phyloP scores from a whole-genome alignment of 2,888 invertebrate genomes.

The Drosophila nr. fundita region DNA sequence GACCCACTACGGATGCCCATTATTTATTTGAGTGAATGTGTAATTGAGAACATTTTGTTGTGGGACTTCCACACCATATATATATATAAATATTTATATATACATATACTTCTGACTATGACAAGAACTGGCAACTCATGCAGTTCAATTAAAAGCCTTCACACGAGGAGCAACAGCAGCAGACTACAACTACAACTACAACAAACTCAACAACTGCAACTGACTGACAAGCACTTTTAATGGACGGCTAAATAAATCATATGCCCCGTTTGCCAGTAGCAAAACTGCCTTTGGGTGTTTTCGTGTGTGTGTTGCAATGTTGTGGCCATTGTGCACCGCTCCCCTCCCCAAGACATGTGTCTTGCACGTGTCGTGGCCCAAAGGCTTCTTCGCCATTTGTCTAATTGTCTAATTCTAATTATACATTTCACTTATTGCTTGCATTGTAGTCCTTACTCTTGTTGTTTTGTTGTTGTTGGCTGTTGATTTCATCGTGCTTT shows the following conservation, averaged over 20 bases:
- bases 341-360: slow-evolving; percentile 21
- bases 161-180: slow-evolving; percentile 33
- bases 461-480: slow-evolving; percentile 9
- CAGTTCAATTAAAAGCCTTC: slow-evolving; percentile 70
- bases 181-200: not conserved
- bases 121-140: slow-evolving; percentile 35
- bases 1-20: not conserved
- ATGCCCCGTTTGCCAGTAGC: slow-evolving; percentile 60
- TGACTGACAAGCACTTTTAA: slow-evolving; percentile 71
- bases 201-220: slow-evolving; percentile 17
- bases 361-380: slow-evolving; percentile 51
- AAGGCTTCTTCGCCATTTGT: slow-evolving; percentile 60
- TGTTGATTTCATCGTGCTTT: slow-evolving; percentile 55
- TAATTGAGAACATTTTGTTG: not conserved
- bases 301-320: slow-evolving; percentile 55
- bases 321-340: slow-evolving; percentile 33
- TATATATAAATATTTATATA: not conserved
- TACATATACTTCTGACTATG: slow-evolving; percentile 19
- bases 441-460: slow-evolving; percentile 7
- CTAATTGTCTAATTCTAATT: slow-evolving; percentile 76
- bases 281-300: slow-evolving; percentile 22
- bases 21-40: not conserved
- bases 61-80: not conserved
- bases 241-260: slow-evolving; percentile 75
- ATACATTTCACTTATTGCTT: slow-evolving; percentile 51